Evolutionary conservation across 2,888 invertebrate species (phyloP).

Genomic region (Parnassius mnemosyne): DNA sequence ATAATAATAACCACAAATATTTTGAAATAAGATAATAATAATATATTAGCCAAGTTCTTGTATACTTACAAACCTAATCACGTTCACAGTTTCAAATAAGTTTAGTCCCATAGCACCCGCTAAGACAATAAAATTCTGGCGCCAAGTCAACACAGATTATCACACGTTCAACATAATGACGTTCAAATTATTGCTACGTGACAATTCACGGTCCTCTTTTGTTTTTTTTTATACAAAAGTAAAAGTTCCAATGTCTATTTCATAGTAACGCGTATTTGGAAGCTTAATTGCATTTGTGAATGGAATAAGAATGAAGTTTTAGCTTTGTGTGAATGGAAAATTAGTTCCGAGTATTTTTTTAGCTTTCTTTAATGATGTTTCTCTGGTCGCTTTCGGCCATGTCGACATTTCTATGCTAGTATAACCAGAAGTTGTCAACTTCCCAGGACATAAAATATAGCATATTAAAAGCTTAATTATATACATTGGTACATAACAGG

Average conservation of each 20-base stretch:
- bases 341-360: slow-evolving; percentile 42
- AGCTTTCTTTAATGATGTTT: too few species aligned
- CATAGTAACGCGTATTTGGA: slow-evolving; percentile 62
- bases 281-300: slow-evolving; percentile 54
- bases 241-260: slow-evolving; percentile 56
- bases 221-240: slow-evolving; percentile 57
- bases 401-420: too few species aligned
- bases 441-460: too few species aligned
- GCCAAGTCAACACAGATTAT: slow-evolving; percentile 69
- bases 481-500: too few species aligned
- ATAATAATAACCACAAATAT: too few species aligned
- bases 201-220: slow-evolving; percentile 43
- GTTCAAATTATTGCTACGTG: slow-evolving; percentile 72
- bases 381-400: too few species aligned
- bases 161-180: slow-evolving; percentile 72
- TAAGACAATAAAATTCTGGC: slow-evolving; percentile 70
- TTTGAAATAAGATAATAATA: neutral
- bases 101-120: slow-evolving; percentile 39
- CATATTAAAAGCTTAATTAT: too few species aligned
- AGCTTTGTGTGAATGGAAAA: slow-evolving; percentile 45
- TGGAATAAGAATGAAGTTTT: slow-evolving; percentile 47
- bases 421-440: too few species aligned
- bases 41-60: slow-evolving; percentile 6
- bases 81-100: slow-evolving; percentile 31
- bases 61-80: slow-evolving; percentile 32